A percentile compares a stretch with the other conserved stretches of the same genome.
These are phyloP conservation scores for Orycteropus afer DNA, from an alignment of 2,113 vertebrate genomes.

Conservation along the genomic window DNA sequence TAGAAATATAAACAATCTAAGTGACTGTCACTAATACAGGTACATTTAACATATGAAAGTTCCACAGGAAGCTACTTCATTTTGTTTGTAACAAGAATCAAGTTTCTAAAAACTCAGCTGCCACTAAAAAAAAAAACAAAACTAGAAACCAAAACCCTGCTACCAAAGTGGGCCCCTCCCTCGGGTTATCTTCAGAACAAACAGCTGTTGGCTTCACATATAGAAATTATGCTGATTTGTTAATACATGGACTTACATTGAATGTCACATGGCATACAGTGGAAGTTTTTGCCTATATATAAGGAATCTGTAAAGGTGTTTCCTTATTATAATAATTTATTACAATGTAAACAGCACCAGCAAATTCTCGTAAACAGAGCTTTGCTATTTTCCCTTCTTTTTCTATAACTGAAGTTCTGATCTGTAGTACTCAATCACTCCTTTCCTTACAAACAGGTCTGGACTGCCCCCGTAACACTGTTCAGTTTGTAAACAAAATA, in stretches of 20 bases:
- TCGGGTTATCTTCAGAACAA: constrained; percentile 82
- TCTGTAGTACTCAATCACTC: constrained; percentile 77
- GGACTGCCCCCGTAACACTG: constrained; percentile 82
- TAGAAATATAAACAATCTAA: constrained; percentile 90
- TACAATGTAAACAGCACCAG: constrained; percentile 83
- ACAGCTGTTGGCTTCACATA: constrained; percentile 80
- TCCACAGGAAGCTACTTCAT: constrained; percentile 85
- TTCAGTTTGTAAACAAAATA: constrained; percentile 85
- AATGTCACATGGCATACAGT: not conserved
- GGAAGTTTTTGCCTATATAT: constrained; percentile 59
- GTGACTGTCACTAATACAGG: constrained; percentile 88
- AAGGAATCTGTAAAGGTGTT: constrained; percentile 67
- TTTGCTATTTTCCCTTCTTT: constrained; percentile 81
- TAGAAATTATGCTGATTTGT: constrained; percentile 70
- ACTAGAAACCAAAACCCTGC: constrained; percentile 56
- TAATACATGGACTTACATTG: constrained; percentile 69
- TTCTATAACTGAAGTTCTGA: constrained; percentile 72
- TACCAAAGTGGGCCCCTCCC: constrained; percentile 85
- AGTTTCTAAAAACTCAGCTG: constrained; percentile 65
- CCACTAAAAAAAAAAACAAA: constrained; percentile 44
- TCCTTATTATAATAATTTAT: constrained; percentile 68
- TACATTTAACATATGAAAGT: constrained; percentile 86
- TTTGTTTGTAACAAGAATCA: constrained; percentile 77
- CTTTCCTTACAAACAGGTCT: constrained; percentile 66
- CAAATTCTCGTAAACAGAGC: constrained; percentile 79